Evolutionary conservation across 1,140 invertebrate species (phyloP).

Genomic region (Lasioglossum albipes): DNA sequence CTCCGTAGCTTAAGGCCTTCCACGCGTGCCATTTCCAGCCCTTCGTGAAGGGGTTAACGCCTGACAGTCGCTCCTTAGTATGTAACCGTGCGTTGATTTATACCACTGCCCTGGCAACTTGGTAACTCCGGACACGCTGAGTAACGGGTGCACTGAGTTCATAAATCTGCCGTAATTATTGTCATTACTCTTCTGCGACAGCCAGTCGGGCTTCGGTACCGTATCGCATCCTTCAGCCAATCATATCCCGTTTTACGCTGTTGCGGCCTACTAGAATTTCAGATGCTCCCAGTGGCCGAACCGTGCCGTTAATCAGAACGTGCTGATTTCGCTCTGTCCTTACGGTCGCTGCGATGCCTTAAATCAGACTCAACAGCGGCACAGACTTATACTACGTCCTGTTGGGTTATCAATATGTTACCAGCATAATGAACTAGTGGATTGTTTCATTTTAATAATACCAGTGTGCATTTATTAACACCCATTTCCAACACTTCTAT

Average conservation of each 20-base stretch:
- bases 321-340: not conserved
- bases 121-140: not conserved
- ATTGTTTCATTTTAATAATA: too few relatives aligned
- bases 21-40: not conserved
- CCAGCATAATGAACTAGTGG: too few relatives aligned
- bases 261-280: too few relatives aligned
- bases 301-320: not conserved
- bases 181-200: not conserved
- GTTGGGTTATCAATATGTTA: too few relatives aligned
- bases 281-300: not conserved
- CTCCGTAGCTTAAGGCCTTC: not conserved
- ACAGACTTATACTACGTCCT: too few relatives aligned
- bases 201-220: not conserved
- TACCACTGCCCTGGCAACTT: not conserved
- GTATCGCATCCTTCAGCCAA: not conserved
- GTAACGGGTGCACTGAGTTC: not conserved
- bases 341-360: too few relatives aligned
- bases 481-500: too few relatives aligned
- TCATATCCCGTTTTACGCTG: too few relatives aligned
- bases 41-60: not conserved
- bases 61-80: conserved; percentile 23
- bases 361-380: too few relatives aligned
- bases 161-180: conserved; percentile 15
- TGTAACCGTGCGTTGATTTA: conserved; percentile 33
- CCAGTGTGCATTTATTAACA: too few relatives aligned